Conservation (phyloP, 2,113 vertebrate genomes). For the Charina bottae region DNA sequence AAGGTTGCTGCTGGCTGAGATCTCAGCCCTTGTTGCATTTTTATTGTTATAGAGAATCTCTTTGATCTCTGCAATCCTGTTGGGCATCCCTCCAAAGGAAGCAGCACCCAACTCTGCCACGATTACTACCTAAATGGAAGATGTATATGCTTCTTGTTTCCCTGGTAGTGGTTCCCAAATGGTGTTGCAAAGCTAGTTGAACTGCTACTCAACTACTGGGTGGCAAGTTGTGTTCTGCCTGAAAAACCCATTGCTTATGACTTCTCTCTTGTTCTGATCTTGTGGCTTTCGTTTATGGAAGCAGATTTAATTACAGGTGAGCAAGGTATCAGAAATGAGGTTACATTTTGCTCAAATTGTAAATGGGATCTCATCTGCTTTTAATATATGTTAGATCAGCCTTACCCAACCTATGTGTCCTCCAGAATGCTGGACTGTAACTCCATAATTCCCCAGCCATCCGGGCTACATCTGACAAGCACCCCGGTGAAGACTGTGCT, state of each 20-base stretch:
- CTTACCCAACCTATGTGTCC: neutral
- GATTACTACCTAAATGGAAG: neutral
- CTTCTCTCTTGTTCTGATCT: neutral
- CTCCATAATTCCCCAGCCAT: neutral
- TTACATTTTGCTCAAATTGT: neutral
- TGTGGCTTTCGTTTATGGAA: constrained; percentile 2
- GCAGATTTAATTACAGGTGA: neutral
- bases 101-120: neutral
- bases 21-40: no score
- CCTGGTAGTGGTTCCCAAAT: neutral
- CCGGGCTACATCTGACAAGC: neutral
- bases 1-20: neutral
- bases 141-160: neutral
- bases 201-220: neutral
- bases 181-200: neutral
- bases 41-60: no score
- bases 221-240: neutral
- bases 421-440: neutral
- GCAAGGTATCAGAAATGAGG: neutral
- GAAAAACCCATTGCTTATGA: neutral
- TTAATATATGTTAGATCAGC: neutral
- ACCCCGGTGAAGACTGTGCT: neutral
- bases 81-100: neutral
- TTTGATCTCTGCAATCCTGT: neutral
- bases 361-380: neutral